These are phyloP conservation scores for Byasa hedistus DNA, from an alignment of 2,888 invertebrate genomes.

Conservation along the genomic window DNA sequence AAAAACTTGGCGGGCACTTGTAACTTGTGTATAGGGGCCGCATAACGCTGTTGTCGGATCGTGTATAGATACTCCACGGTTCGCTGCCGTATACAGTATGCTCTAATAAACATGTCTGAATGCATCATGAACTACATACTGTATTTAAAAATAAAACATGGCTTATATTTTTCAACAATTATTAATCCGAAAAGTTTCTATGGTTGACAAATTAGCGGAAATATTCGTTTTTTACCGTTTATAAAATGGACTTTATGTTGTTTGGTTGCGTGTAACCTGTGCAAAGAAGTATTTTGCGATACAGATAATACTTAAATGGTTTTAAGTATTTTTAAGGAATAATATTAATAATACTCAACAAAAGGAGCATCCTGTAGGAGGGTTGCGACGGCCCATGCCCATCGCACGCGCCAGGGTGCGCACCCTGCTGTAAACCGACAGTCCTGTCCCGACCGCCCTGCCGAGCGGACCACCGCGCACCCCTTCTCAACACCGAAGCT, in stretches of 20 bases:
- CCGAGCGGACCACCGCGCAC: constrained; percentile 71
- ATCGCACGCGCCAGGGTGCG: constrained; percentile 65
- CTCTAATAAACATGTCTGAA: not conserved
- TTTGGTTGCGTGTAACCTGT: not conserved
- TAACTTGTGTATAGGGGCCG: constrained; percentile 58
- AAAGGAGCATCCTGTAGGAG: constrained; percentile 52
- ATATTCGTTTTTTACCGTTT: not conserved
- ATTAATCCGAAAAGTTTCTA: not conserved
- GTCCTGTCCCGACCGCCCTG: constrained; percentile 68
- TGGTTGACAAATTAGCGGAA: not conserved
- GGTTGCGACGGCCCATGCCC: constrained; percentile 53
- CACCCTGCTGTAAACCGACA: constrained; percentile 59
- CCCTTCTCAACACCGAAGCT: constrained; percentile 47
- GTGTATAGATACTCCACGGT: constrained; percentile 38
- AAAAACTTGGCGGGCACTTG: constrained; percentile 57
- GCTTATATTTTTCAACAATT: no score
- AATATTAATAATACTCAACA: constrained; percentile 22
- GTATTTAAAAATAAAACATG: not conserved
- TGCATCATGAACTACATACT: not conserved
- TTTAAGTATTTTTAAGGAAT: constrained; percentile 14
- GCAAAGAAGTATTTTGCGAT: not conserved
- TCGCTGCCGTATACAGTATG: constrained; percentile 37
- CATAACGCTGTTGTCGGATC: constrained; percentile 35
- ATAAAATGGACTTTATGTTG: not conserved
- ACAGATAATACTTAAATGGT: not conserved